These are phyloP conservation scores for Heliconius aoede DNA, from an alignment of 2,888 invertebrate genomes.

Conservation along the genomic window DNA sequence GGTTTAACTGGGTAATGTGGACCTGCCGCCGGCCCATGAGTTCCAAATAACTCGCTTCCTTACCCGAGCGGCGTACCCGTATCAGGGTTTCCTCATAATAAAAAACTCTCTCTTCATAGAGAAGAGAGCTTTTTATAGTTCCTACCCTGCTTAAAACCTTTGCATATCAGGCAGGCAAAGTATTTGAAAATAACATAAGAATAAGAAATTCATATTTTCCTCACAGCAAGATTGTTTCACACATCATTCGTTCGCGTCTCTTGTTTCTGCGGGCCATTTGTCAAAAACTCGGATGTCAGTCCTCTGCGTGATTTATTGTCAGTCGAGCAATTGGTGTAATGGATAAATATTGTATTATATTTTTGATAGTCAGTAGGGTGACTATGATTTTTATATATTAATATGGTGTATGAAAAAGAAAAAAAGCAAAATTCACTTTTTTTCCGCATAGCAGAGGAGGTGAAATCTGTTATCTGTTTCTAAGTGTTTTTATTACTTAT, in stretches of 20 bases:
- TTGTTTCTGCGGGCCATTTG: conserved; percentile 76
- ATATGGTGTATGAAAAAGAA: not conserved
- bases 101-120: too few species aligned
- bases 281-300: conserved; percentile 80
- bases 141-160: too few species aligned
- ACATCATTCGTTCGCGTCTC: conserved; percentile 77
- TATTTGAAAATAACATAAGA: conserved; percentile 21
- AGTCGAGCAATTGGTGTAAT: conserved; percentile 77
- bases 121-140: too few species aligned
- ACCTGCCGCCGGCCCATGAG: too few species aligned
- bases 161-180: not conserved
- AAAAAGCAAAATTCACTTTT: not conserved
- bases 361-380: conserved; percentile 60
- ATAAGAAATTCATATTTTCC: conserved; percentile 37
- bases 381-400: conserved; percentile 32
- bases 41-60: too few species aligned
- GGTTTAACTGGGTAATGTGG: too few species aligned
- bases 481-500: too few species aligned
- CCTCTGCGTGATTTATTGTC: conserved; percentile 75
- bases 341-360: conserved; percentile 80
- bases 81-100: too few species aligned
- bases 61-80: too few species aligned
- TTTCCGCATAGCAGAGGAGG: not conserved
- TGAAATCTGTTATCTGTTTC: too few species aligned
- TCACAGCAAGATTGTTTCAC: conserved; percentile 58